Percentiles rank a stretch among this genome's conserved stretches.
Conservation (phyloP, 2,888 invertebrate species). For the Caenorhabditis plicata region DNA sequence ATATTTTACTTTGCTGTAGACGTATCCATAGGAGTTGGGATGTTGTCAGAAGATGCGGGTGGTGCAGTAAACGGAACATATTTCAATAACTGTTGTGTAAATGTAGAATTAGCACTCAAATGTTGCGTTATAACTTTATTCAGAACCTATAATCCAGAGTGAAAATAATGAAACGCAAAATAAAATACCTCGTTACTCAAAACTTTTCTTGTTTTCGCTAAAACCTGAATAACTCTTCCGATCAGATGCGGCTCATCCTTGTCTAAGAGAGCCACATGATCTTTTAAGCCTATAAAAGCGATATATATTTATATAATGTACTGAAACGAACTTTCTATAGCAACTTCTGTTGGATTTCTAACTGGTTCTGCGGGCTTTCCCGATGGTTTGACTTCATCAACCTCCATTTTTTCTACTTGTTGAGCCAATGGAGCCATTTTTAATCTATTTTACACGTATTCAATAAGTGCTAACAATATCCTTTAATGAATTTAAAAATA, state of each 20-base stretch:
- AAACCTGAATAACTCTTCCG: conserved; percentile 52
- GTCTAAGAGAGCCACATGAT: conserved; percentile 45
- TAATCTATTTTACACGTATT: conserved; percentile 4
- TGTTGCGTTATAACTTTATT: conserved; percentile 13
- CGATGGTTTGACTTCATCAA: conserved; percentile 44
- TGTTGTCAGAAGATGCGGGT: conserved; percentile 5
- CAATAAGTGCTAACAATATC: too few species aligned
- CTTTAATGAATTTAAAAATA: too few species aligned
- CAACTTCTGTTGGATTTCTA: conserved; percentile 40
- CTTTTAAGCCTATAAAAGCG: conserved; percentile 36
- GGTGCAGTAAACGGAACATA: conserved; percentile 10
- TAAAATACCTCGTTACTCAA: conserved; percentile 35
- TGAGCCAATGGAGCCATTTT: conserved; percentile 11
- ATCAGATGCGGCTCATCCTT: conserved; percentile 53
- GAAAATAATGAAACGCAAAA: neutral
- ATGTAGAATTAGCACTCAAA: conserved; percentile 1
- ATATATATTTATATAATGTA: neutral
- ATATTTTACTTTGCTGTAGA: conserved; percentile 10
- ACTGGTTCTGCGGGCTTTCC: conserved; percentile 21
- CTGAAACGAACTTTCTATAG: conserved; percentile 39
- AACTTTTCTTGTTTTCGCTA: conserved; percentile 55
- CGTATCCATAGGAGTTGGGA: conserved; percentile 35
- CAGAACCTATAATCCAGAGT: conserved; percentile 13
- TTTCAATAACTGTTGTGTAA: conserved; percentile 7
- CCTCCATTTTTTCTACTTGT: conserved; percentile 57